A percentile compares a stretch with the other conserved stretches of the same genome.
phyloP scores from a whole-genome alignment of 2,888 invertebrate genomes.

The Pollenia amentaria region DNA sequence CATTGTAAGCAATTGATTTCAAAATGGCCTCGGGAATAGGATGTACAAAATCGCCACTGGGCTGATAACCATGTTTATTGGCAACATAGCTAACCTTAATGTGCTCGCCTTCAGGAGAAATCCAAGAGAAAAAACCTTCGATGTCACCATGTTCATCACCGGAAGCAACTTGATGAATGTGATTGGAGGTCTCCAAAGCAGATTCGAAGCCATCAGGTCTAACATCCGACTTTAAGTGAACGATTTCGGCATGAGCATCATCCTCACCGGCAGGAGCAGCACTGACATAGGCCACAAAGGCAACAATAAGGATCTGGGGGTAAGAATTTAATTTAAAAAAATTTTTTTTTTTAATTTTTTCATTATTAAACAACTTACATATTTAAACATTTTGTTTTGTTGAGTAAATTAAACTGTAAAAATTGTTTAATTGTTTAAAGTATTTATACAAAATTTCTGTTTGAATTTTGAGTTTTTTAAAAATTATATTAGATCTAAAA shows the following conservation, averaged over 20 bases:
- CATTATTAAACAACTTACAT: background rate
- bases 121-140: constrained; percentile 79
- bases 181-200: constrained; percentile 77
- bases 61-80: constrained; percentile 80
- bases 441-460: constrained; percentile 36
- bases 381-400: too few species aligned
- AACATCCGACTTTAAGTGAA: constrained; percentile 73
- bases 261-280: constrained; percentile 63
- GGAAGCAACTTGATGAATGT: constrained; percentile 74
- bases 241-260: constrained; percentile 73
- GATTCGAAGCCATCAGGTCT: constrained; percentile 79
- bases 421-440: background rate
- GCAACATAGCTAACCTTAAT: constrained; percentile 79
- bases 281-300: constrained; percentile 76
- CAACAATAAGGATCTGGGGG: constrained; percentile 67
- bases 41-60: constrained; percentile 74
- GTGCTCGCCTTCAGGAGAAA: constrained; percentile 81
- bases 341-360: background rate
- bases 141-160: constrained; percentile 80
- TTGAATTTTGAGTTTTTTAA: background rate
- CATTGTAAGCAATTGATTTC: constrained; percentile 85
- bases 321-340: background rate
- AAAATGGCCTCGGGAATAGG: constrained; percentile 76
- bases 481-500: too few species aligned
- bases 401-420: too few species aligned